phyloP scores from a whole-genome alignment of 2,797 vertebrate species.

The Nothura maculosa region DNA sequence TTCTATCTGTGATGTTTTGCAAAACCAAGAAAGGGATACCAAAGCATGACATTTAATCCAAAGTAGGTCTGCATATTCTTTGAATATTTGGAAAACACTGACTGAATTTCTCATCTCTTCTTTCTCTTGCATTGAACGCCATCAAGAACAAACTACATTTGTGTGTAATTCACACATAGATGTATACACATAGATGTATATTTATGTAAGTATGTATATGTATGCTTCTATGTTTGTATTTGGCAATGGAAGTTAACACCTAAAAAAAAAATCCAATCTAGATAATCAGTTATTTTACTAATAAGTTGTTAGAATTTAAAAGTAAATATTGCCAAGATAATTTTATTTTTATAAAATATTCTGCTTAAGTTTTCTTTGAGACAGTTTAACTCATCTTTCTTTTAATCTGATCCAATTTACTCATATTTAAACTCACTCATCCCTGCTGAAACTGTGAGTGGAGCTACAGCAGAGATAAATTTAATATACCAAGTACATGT shows the following conservation, averaged over 20 bases:
- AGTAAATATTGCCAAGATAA: not conserved
- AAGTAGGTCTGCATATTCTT: not conserved
- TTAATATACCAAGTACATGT: not conserved
- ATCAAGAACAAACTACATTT: not conserved
- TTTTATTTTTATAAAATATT: not conserved
- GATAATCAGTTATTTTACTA: not conserved
- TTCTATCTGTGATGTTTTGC: not conserved
- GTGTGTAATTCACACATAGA: not conserved
- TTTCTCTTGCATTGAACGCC: not conserved
- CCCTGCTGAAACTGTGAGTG: not conserved
- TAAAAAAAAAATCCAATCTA: not conserved
- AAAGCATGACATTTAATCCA: not conserved
- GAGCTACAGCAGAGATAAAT: conserved; percentile 15
- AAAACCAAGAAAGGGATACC: not conserved
- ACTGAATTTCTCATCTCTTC: not conserved
- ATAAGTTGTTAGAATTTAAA: not conserved
- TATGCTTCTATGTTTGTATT: not conserved
- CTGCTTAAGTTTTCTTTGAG: not conserved
- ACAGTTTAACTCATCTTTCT: not conserved
- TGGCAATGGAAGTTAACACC: not conserved
- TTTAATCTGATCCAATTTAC: not conserved
- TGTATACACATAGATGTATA: not conserved
- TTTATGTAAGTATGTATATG: not conserved
- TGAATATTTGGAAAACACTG: not conserved
- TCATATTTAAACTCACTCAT: not conserved